A percentile compares a stretch with the other conserved stretches of the same genome.
These are phyloP conservation scores for Eupeodes luniger DNA, from an alignment of 2,888 invertebrate species.

Conservation along the genomic window DNA sequence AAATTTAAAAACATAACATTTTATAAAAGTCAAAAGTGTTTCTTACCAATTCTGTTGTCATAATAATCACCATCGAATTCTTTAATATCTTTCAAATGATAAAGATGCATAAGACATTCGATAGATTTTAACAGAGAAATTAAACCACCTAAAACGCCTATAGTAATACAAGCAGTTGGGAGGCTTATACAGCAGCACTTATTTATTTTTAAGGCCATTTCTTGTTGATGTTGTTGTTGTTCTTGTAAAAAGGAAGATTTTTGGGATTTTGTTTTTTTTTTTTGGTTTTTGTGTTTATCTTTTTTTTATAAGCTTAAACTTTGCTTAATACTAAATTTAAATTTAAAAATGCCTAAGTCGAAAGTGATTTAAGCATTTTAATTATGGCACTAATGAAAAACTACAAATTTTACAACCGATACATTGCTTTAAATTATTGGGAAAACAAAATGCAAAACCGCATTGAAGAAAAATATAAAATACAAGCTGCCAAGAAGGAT, in stretches of 20 bases:
- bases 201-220: constrained; percentile 38
- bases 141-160: constrained; percentile 19
- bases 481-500: constrained; percentile 11
- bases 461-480: constrained; percentile 22
- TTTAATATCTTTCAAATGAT: constrained; percentile 17
- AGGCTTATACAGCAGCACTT: constrained; percentile 35
- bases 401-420: constrained; percentile 21
- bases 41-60: constrained; percentile 20
- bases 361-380: not conserved
- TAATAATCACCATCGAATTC: constrained; percentile 14
- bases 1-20: not conserved
- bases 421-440: constrained; percentile 25
- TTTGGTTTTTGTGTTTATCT: not conserved
- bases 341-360: not conserved
- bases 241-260: constrained; percentile 20
- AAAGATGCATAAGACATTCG: constrained; percentile 23
- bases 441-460: constrained; percentile 2
- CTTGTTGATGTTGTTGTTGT: not conserved
- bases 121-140: constrained; percentile 32
- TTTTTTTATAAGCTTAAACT: not conserved
- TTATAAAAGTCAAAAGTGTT: not conserved
- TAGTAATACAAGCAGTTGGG: constrained; percentile 19
- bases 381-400: not conserved
- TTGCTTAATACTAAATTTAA: not conserved
- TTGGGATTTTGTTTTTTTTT: constrained; percentile 7